Base-by-base conservation (phyloP, 2,888 invertebrate genomes). In the Linnaemya vulpina region DNA sequence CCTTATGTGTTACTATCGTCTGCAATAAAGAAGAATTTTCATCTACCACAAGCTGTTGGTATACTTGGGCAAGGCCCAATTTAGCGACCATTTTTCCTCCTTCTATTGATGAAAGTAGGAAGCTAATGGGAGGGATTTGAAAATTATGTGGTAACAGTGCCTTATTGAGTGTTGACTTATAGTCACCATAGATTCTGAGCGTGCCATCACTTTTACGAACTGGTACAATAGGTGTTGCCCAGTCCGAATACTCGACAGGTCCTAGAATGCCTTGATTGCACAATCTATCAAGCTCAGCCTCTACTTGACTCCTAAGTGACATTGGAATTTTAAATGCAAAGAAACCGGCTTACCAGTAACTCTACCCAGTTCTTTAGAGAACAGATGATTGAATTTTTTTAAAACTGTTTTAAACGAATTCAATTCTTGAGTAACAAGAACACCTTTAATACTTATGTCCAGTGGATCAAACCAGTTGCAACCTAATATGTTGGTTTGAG, bases 61-160 rank as follows among this genome's bases (percentile, higher is more conserved):
- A 92, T 9, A 91, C 91, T 67, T 91, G 89, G 4, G 87, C 84
- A 15, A 92, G 86, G 83, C 93, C 91, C 10, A 92, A 86, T 84
- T 90, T 91, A 5, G 89, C 87, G 86, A 92, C 92, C 30, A 87
- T 76, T 49, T 82, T 87, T 17, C 90, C 90, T 46, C 88, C 89
- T 73, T 81, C 78, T 35, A 90, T 89, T 51, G 62, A 82, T 22
- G 77, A 68, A 20, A 51, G 71, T 9, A 85, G 68, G 8, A 73
- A 85, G 20, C 20, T 85, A 2, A 87, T 70, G 1, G 80, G 73
- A 60, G 35, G 35, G 9, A 35, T 35, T 35, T 35, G 35, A 35
- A 35, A 35, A 35, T 35, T 35, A 9, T 35, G 35, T 35, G 35
- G 35, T 35, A 35, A 35, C 35, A 35, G 35, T 9, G 35, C 35